A percentile compares a stretch with the other conserved stretches of the same genome.
Conservation (phyloP, 1,140 invertebrate species). For the Drosophila melanica region DNA sequence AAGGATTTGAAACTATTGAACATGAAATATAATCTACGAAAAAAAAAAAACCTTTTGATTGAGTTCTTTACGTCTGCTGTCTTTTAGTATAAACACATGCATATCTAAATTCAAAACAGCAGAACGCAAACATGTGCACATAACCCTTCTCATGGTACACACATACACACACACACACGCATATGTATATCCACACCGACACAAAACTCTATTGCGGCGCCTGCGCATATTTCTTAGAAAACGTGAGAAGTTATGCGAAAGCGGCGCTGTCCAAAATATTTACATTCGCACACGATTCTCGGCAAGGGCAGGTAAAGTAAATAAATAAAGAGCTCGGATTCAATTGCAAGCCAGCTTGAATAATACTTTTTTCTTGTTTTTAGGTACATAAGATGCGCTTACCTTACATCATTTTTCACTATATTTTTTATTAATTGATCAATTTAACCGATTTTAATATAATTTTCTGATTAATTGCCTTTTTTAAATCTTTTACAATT, state of each 20-base stretch:
- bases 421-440: no score
- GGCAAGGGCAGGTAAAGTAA: constrained; percentile 2
- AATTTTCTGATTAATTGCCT: neutral
- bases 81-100: neutral
- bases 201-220: neutral
- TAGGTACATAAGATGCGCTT: neutral
- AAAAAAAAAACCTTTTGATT: no score
- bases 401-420: neutral
- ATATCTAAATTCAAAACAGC: neutral
- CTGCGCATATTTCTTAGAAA: constrained; percentile 26
- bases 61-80: neutral
- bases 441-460: neutral
- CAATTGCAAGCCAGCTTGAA: neutral
- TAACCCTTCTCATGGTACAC: neutral
- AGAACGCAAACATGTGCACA: neutral
- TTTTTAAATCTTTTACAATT: neutral
- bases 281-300: neutral
- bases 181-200: neutral
- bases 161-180: neutral
- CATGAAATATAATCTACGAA: no score
- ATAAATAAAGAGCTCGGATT: neutral
- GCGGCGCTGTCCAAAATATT: constrained; percentile 10
- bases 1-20: no score
- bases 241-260: neutral
- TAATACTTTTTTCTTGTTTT: neutral